These are phyloP conservation scores for Cladorhizidae sp. DNA, from an alignment of 37 sponge, comb jelly and placozoan species.

Conservation along the genomic window DNA sequence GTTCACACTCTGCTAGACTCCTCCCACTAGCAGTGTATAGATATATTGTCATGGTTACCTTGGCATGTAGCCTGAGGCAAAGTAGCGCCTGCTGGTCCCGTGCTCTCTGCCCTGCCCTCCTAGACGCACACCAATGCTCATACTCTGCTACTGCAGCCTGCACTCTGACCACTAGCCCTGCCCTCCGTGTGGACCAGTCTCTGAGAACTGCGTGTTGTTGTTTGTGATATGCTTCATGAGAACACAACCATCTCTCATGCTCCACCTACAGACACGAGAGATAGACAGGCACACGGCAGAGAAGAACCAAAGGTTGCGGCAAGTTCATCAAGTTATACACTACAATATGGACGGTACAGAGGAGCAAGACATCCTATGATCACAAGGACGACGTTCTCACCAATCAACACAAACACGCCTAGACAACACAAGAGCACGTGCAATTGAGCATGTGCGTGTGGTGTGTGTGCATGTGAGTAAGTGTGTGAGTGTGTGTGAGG, in stretches of 20 bases:
- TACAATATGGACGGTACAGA: too few relatives aligned
- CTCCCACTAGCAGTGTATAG: too few relatives aligned
- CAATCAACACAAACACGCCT: too few relatives aligned
- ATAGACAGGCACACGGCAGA: not conserved
- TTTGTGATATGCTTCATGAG: constrained; percentile 17
- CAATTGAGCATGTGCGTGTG: too few relatives aligned
- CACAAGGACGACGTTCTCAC: too few relatives aligned
- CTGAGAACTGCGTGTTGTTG: constrained; percentile 3
- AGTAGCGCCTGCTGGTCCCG: constrained; percentile 20
- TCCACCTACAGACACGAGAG: constrained; percentile 25
- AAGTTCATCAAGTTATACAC: too few relatives aligned
- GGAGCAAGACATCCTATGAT: too few relatives aligned
- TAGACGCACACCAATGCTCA: not conserved
- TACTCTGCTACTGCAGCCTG: constrained; percentile 18
- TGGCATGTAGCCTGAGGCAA: constrained; percentile 30
- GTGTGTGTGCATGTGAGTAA: too few relatives aligned
- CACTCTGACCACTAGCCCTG: constrained; percentile 24
- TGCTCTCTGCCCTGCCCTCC: not conserved
- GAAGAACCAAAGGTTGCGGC: too few relatives aligned
- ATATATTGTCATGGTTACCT: constrained; percentile 13
- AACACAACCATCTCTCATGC: constrained; percentile 40
- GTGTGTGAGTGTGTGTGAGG: too few relatives aligned
- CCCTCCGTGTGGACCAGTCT: constrained; percentile 24
- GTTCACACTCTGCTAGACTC: too few relatives aligned
- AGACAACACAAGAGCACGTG: too few relatives aligned